Conservation (phyloP, 1,140 invertebrate genomes). For the Caenorhabditis brenneri region DNA sequence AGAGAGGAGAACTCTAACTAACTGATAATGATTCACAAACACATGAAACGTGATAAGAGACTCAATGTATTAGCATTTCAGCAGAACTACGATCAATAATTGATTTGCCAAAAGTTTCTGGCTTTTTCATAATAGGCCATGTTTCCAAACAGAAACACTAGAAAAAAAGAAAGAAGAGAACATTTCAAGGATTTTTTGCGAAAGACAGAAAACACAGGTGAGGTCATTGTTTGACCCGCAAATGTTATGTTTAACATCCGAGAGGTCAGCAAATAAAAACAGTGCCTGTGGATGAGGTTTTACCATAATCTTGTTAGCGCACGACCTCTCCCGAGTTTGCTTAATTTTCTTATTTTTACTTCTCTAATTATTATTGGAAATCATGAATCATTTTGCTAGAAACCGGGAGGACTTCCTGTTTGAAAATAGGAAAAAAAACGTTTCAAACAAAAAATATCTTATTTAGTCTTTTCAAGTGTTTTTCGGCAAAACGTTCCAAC, state of each 20-base stretch:
- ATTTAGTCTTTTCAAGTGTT: too few species aligned
- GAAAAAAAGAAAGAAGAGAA: not conserved
- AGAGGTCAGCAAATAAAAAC: constrained; percentile 29
- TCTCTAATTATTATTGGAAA: not conserved
- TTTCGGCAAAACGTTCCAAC: too few species aligned
- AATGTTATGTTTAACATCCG: constrained; percentile 29
- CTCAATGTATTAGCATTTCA: not conserved
- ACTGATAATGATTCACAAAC: not conserved
- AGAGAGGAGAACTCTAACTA: not conserved
- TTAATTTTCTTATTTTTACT: not conserved
- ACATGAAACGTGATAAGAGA: not conserved
- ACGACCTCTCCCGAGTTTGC: not conserved
- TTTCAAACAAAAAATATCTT: too few species aligned
- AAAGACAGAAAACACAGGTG: constrained; percentile 23
- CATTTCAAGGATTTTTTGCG: constrained; percentile 62
- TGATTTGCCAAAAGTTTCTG: not conserved
- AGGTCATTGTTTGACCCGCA: constrained; percentile 12
- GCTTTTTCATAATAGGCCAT: too few species aligned
- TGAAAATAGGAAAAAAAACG: too few species aligned
- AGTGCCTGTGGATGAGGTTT: not conserved
- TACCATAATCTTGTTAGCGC: constrained; percentile 37
- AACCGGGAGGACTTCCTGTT: not conserved
- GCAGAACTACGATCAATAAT: not conserved
- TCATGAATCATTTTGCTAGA: not conserved
- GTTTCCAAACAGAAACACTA: too few species aligned